Evolutionary conservation across 1,140 invertebrate species (phyloP), one percentile per base, ranked within the genome.

Genomic region (Papilio machaon): DNA sequence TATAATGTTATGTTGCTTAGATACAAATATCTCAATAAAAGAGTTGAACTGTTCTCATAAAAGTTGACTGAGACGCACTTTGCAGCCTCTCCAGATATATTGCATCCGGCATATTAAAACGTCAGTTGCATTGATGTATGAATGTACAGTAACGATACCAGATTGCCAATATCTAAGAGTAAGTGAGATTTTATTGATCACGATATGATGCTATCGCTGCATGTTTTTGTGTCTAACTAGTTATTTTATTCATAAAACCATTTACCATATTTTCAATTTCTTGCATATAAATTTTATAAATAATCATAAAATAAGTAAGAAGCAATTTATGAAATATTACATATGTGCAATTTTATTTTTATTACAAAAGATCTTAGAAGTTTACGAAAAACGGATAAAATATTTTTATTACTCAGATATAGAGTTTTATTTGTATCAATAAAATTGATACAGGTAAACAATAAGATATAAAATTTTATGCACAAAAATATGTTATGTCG

Each of bases 51-150:
- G 9, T 5, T 7, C 79, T 81, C 81, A 82, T 84, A 84, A 82
- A 84, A 82, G 80, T 80, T 80, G 83, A 84, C 75, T 82, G 80
- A 84, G 83, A 82, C 79, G 35, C 60, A 30, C 30, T 70, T 35
- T 30, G 23, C 80, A 82, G 70, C 80, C 80, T 70, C 81, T 82
- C 67, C 75, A 84, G 52, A 84, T 82, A 84, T 84, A 84, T 84
- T 84, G 81, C 79, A 30, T 70, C 64, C 64, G 13, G 64, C 64
- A 70, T 70, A 70, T 70, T 70, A 70, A 70, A 70, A 70, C 64
- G 64, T 64, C 60, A 30, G 60, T 38, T 70, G 23, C 64, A 70
- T 70, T 70, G 64, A 64, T 64, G 60, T 64, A 64, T 64, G 60
- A 30, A 64, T 30, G 23, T 11, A 23, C 60, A 35, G 23, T 17